A percentile compares a stretch with the other conserved stretches of the same genome.
phyloP scores from a whole-genome alignment of 1,140 invertebrate species.

The Diorhabda elongata region DNA sequence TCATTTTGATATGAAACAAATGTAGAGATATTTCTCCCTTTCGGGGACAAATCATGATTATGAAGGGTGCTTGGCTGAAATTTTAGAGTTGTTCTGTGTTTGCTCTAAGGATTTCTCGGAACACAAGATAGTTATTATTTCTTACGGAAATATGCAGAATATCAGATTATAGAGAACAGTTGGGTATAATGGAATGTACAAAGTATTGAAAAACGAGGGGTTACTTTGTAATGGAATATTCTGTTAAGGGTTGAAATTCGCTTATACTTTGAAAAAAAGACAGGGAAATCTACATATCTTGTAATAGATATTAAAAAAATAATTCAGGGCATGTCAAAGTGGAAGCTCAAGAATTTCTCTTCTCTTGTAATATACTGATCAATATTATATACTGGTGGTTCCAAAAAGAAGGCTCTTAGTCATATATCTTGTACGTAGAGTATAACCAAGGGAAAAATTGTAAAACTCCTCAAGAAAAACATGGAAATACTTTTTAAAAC shows the following conservation, averaged over 20 bases:
- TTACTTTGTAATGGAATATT: not conserved
- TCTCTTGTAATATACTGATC: too few species aligned
- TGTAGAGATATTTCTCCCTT: conserved; percentile 15
- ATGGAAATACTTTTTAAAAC: too few species aligned
- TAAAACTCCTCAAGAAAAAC: too few species aligned
- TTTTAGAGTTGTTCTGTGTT: not conserved
- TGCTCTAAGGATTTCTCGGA: not conserved
- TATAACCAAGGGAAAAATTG: too few species aligned
- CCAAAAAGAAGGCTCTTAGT: too few species aligned
- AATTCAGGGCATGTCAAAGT: too few species aligned
- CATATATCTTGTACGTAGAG: too few species aligned
- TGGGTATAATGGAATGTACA: not conserved
- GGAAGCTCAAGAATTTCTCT: too few species aligned
- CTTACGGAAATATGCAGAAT: not conserved
- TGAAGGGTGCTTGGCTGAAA: conserved; percentile 1
- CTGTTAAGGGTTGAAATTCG: not conserved
- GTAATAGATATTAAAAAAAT: too few species aligned
- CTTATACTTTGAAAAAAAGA: not conserved
- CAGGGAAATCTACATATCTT: not conserved
- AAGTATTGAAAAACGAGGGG: not conserved
- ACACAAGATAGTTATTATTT: not conserved
- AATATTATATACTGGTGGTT: too few species aligned
- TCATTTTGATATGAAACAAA: conserved; percentile 17
- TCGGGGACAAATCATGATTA: conserved; percentile 15
- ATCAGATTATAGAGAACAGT: not conserved